A percentile compares a stretch with the other conserved stretches of the same genome.
Evolutionary conservation across 2,888 invertebrate species (phyloP).

Genomic region (Zonitis immaculata): DNA sequence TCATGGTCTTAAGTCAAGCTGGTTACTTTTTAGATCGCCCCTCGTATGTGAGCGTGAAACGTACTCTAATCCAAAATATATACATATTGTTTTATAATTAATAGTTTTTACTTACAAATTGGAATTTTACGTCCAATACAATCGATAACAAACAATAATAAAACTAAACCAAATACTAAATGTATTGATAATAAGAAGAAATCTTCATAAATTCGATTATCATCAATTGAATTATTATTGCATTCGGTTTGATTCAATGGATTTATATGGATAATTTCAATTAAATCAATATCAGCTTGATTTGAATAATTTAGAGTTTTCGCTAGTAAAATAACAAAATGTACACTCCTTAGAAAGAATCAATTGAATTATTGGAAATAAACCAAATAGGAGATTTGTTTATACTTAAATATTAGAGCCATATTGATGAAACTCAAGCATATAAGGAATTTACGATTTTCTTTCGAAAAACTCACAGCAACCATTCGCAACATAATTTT

Average conservation of each 20-base stretch:
- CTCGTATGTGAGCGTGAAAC: too few species aligned
- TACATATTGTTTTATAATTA: too few species aligned
- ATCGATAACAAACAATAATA: slow-evolving; percentile 27
- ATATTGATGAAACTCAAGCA: slow-evolving; percentile 1
- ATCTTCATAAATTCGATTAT: slow-evolving; percentile 21
- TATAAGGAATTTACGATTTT: background rate
- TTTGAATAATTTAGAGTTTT: slow-evolving; percentile 6
- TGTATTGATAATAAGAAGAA: slow-evolving; percentile 27
- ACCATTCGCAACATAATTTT: slow-evolving; percentile 6
- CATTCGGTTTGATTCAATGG: slow-evolving; percentile 9
- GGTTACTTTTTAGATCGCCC: too few species aligned
- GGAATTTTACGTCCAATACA: slow-evolving; percentile 27
- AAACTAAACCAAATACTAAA: slow-evolving; percentile 27
- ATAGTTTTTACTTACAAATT: slow-evolving; percentile 28
- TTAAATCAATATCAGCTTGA: slow-evolving; percentile 10
- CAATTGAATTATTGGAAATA: too few species aligned
- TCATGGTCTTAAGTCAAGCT: too few species aligned
- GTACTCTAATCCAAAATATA: too few species aligned
- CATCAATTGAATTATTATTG: slow-evolving; percentile 9
- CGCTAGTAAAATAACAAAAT: slow-evolving; percentile 9
- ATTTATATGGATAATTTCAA: slow-evolving; percentile 16
- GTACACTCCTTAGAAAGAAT: background rate
- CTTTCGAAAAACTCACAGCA: background rate
- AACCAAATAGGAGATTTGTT: background rate
- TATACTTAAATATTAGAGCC: slow-evolving; percentile 10